Evolutionary conservation across 1,140 invertebrate species (phyloP), one percentile per base, ranked within the genome.

Genomic region (Pomphorhynchus laevis): DNA sequence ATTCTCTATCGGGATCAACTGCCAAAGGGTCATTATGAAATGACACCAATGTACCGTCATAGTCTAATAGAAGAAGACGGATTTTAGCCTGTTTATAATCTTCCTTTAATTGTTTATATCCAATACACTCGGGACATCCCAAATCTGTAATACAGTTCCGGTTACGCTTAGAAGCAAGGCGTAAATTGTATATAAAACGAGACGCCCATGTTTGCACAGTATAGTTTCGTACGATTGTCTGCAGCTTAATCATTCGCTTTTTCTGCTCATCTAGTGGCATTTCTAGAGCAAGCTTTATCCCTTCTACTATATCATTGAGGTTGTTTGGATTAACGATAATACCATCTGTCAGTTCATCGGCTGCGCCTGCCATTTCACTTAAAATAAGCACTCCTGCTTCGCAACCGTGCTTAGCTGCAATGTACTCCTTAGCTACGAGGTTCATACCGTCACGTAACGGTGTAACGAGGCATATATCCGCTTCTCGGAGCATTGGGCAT

Each of bases 361-460:
- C 72, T 16, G 74, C 74, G 2, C 74, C 74, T 41, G 74, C 74
- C 53, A 82, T 79, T 0, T 74, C 73, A 1, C 73, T 77, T 2
- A 82, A 66, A 32, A 82, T 72, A 4, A 82, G 53, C 0, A 82
- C 74, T 5, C 75, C 75, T 11, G 55, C 53, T 0, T 71, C 66
- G 50, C 74, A 79, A n/a, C n/a, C n/a, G n/a, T n/a, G n/a, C n/a
- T n/a, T n/a, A n/a, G n/a, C n/a, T 4, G 74, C 74, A 2, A 79
- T 74, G 49, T 75, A 80, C 53, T 82, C 75, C 54, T 82, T 80
- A 4, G 74, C 74, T 0, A 80, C 74, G 32, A 82, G 60, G 58
- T 82, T 82, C 75, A 82, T 82, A 22, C 75, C 75, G 52, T 80
- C 75, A 32, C 74, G 58, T 0, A 79, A 53, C 0, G 74, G 74